phyloP scores from a whole-genome alignment of 2,888 invertebrate genomes.

The Apantesis nais region DNA sequence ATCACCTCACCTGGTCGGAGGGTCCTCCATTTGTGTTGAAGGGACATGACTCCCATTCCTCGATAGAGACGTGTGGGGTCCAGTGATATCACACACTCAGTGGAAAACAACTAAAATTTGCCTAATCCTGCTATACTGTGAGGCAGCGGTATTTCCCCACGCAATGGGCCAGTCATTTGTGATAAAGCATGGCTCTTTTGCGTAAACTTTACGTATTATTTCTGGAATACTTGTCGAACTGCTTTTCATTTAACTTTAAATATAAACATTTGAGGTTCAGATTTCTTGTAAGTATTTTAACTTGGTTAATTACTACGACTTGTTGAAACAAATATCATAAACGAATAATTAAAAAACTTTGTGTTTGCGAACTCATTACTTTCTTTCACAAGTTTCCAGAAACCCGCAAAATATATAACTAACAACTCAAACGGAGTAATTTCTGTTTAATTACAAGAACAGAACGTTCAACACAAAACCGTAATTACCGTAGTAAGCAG shows the following conservation, averaged over 20 bases:
- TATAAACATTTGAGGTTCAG: neutral
- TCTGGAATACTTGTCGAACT: neutral
- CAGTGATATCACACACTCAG: too few species aligned
- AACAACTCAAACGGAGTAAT: conserved; percentile 1
- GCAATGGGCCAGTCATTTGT: neutral
- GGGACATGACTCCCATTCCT: too few species aligned
- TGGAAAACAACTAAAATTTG: too few species aligned
- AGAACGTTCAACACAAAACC: neutral
- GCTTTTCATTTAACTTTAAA: neutral
- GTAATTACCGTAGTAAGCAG: neutral
- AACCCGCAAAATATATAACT: neutral
- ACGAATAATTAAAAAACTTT: neutral
- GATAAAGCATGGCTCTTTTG: neutral
- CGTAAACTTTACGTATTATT: neutral
- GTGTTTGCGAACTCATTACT: neutral
- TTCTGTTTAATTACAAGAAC: conserved; percentile 13
- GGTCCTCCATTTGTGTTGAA: too few species aligned
- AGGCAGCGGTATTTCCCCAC: neutral
- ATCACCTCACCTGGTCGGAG: too few species aligned
- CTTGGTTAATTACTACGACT: neutral
- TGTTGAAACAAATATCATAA: conserved; percentile 3
- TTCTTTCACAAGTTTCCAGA: neutral
- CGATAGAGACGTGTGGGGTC: too few species aligned
- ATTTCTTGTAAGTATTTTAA: neutral
- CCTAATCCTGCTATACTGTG: neutral